Conservation (phyloP, 2,113 vertebrate species). For the Pomatostomus ruficeps region DNA sequence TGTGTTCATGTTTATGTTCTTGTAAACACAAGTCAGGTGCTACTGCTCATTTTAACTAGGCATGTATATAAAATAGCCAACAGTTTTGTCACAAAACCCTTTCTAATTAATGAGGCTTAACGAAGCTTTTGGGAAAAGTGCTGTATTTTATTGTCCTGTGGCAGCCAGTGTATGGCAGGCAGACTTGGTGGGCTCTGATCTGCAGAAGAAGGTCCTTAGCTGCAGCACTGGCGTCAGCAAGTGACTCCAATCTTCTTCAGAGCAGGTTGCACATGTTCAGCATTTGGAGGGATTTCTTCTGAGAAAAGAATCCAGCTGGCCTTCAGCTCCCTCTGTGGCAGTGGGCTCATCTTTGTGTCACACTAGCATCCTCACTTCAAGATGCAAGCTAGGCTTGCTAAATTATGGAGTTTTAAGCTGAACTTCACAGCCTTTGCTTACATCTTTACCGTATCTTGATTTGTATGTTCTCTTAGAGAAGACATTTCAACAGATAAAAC, state of each 20-base stretch:
- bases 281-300: background rate
- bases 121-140: background rate
- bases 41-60: background rate
- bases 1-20: background rate
- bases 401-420: background rate
- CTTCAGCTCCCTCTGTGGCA: background rate
- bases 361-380: background rate
- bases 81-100: background rate
- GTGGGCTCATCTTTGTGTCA: background rate
- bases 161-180: background rate
- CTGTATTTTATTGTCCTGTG: background rate
- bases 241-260: background rate
- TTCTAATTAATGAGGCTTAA: background rate
- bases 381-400: background rate
- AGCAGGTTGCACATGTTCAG: too few relatives aligned
- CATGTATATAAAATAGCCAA: background rate
- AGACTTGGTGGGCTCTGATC: background rate
- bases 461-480: background rate
- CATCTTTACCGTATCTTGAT: background rate
- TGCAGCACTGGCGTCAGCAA: background rate
- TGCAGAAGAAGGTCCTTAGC: background rate
- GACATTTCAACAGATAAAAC: background rate
- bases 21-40: background rate
- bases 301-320: background rate
- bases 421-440: background rate